phyloP scores from a whole-genome alignment of 2,113 vertebrate genomes.

The Holacanthus passer region DNA sequence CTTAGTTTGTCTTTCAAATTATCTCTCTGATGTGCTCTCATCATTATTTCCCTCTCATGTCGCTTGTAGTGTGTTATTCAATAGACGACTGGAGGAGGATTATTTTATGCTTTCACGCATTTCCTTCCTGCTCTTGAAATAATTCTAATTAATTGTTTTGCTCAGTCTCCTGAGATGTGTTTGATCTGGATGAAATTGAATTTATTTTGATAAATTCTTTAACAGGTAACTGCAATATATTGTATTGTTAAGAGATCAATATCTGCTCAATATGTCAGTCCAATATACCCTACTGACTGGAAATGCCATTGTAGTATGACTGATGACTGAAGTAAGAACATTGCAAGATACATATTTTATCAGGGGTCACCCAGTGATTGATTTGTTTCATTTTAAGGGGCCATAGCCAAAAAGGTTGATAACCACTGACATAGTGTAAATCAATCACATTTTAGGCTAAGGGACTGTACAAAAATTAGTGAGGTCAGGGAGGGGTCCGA shows the following conservation, averaged over 20 bases:
- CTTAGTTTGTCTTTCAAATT: constrained; percentile 43
- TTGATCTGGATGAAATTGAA: constrained; percentile 15
- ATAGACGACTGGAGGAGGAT: not conserved
- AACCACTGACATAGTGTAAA: not conserved
- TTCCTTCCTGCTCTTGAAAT: constrained; percentile 15
- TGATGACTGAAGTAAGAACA: not conserved
- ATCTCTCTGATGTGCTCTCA: constrained; percentile 26
- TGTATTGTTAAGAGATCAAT: not conserved
- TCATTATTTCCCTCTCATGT: constrained; percentile 16
- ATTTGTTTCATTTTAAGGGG: not conserved
- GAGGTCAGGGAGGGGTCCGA: not conserved
- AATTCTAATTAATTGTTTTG: not conserved
- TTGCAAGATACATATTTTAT: not conserved
- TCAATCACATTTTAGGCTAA: not conserved
- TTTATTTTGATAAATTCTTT: not conserved
- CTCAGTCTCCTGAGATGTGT: constrained; percentile 4
- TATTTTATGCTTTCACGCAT: not conserved
- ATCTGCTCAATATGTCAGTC: not conserved
- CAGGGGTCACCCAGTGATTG: not conserved
- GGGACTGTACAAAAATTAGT: not conserved
- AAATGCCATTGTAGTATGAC: not conserved
- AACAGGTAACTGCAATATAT: not conserved
- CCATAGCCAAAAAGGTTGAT: not conserved
- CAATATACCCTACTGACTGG: not conserved
- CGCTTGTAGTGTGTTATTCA: not conserved